phyloP scores from a whole-genome alignment of 2,888 invertebrate species.

The Onchidella celtica region DNA sequence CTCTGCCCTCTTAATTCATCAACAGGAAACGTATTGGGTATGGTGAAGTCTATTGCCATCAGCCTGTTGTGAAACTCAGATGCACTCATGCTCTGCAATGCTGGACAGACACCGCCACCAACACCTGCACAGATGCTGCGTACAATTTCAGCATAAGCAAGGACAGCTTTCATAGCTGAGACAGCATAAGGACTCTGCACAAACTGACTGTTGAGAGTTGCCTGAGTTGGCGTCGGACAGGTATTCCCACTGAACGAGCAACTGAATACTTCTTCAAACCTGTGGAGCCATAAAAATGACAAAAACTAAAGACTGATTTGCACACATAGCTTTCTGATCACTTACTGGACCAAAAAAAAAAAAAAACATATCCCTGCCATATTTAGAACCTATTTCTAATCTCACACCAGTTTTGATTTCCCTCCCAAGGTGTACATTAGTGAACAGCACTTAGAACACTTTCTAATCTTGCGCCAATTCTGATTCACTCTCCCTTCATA shows the following conservation, averaged over 20 bases:
- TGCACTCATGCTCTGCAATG: conserved; percentile 1
- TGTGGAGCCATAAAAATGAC: no score
- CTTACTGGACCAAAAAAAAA: no score
- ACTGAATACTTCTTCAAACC: conserved; percentile 25
- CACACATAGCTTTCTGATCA: no score
- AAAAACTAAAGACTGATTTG: no score
- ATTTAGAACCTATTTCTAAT: no score
- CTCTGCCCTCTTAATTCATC: conserved; percentile 55
- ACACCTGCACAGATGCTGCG: conserved; percentile 58
- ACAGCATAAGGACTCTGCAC: conserved; percentile 61
- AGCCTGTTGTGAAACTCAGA: background rate
- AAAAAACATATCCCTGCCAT: no score
- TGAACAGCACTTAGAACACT: no score
- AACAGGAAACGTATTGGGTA: conserved; percentile 57
- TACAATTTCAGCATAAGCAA: conserved; percentile 71
- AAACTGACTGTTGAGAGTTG: conserved; percentile 50
- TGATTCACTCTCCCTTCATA: no score
- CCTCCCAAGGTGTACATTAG: no score
- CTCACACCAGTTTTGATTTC: no score
- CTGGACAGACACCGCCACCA: conserved; percentile 54
- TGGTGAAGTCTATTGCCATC: conserved; percentile 49
- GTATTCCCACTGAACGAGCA: conserved; percentile 30
- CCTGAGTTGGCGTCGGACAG: conserved; percentile 54
- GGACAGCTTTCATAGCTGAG: conserved; percentile 69
- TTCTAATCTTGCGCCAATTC: no score